Percentiles rank a stretch among this genome's conserved stretches.
phyloP scores from a whole-genome alignment of 2,888 invertebrate genomes.

The Xestia c-nigrum region DNA sequence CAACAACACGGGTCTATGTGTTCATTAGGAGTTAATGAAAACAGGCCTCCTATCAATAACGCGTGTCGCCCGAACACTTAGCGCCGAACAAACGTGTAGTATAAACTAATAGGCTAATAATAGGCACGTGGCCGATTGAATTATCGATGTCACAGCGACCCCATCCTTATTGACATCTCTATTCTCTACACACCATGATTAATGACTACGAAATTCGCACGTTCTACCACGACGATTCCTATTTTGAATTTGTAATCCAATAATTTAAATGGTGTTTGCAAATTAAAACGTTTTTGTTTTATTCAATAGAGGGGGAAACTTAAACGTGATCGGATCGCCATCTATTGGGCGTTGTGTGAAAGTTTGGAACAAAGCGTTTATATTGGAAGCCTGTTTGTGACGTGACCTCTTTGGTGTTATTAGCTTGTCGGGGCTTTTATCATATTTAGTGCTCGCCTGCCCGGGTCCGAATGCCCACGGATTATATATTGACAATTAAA shows the following conservation, averaged over 20 bases:
- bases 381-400: constrained; percentile 54
- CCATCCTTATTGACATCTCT: constrained; percentile 67
- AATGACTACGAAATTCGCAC: constrained; percentile 75
- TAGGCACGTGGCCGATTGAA: constrained; percentile 66
- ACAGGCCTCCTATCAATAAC: constrained; percentile 69
- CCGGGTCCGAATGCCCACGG: constrained; percentile 4
- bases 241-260: constrained; percentile 70
- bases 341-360: constrained; percentile 51
- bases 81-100: constrained; percentile 61
- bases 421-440: constrained; percentile 49
- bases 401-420: constrained; percentile 37
- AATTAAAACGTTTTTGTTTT: constrained; percentile 67
- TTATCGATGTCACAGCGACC: constrained; percentile 70
- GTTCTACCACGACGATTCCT: constrained; percentile 70
- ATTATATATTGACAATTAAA: constrained; percentile 55
- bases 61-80: constrained; percentile 65
- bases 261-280: constrained; percentile 68
- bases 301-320: constrained; percentile 44
- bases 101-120: constrained; percentile 73
- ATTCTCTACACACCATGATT: constrained; percentile 73
- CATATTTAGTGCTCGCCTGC: constrained; percentile 36
- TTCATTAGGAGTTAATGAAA: constrained; percentile 59
- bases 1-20: constrained; percentile 38
- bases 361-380: constrained; percentile 48
- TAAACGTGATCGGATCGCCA: constrained; percentile 48